phyloP scores from a whole-genome alignment of 2,113 vertebrate species.

The Ovibos moschatus region DNA sequence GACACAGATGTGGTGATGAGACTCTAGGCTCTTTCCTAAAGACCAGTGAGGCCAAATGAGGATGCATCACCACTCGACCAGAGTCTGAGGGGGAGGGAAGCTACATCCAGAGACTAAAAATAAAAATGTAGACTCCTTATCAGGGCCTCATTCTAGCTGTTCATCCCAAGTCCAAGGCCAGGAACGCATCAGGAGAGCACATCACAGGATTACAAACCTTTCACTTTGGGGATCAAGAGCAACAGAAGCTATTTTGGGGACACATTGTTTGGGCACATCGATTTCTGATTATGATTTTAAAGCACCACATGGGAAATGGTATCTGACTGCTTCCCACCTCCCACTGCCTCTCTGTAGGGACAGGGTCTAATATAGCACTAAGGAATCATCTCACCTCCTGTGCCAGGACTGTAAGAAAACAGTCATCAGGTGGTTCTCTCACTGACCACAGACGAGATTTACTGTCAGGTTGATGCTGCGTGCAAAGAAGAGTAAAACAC shows the following conservation, averaged over 20 bases:
- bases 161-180: background rate
- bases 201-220: background rate
- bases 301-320: too few relatives aligned
- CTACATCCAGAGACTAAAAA: background rate
- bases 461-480: background rate
- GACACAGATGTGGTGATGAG: rapidly evolving
- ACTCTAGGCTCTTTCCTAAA: background rate
- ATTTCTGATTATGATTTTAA: background rate
- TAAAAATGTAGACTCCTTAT: rapidly evolving
- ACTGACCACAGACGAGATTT: background rate
- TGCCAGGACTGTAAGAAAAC: background rate
- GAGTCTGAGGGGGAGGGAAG: background rate
- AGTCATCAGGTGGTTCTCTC: background rate
- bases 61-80: background rate
- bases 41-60: background rate
- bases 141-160: background rate
- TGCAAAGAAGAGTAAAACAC: background rate
- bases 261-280: rapidly evolving
- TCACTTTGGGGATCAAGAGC: background rate
- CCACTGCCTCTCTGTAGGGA: background rate
- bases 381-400: background rate
- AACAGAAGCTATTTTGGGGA: background rate
- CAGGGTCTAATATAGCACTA: background rate
- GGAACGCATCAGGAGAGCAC: too few relatives aligned
- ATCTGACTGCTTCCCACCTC: background rate